Conservation (phyloP, 2,113 vertebrate species). For the Marcusenius ussheri region DNA sequence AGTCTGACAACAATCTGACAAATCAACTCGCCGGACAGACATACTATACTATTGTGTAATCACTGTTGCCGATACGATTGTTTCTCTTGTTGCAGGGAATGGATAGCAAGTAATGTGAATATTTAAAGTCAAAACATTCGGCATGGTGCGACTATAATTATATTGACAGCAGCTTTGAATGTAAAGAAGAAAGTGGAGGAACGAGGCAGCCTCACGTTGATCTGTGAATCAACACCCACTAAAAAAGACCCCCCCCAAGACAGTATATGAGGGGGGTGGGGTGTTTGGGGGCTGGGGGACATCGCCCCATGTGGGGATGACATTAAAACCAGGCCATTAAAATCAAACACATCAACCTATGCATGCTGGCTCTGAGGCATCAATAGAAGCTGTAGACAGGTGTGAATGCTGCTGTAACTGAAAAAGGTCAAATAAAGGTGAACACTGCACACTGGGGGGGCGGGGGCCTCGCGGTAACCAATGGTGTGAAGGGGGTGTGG, state of each 20-base stretch:
- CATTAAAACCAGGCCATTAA: slow-evolving; percentile 9
- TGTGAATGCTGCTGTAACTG: not conserved
- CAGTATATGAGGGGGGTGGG: not conserved
- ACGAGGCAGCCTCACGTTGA: not conserved
- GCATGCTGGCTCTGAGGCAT: not conserved
- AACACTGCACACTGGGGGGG: not conserved
- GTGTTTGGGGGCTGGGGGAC: not conserved
- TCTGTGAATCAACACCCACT: not conserved
- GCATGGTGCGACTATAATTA: not conserved
- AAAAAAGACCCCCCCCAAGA: not conserved
- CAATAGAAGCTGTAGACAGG: not conserved
- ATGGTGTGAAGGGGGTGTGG: not conserved
- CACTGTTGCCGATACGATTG: not conserved
- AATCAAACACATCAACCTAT: slow-evolving; percentile 1
- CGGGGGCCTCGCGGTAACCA: not conserved
- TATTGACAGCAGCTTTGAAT: not conserved
- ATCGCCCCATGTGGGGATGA: not conserved
- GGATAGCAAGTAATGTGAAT: not conserved
- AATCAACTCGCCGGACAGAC: not conserved
- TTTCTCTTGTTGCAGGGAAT: not conserved
- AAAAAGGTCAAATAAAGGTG: slow-evolving; percentile 3
- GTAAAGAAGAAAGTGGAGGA: not conserved
- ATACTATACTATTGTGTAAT: not conserved
- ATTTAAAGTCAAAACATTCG: not conserved
- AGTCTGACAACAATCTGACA: not conserved